These are phyloP conservation scores for Distichodus sexfasciatus DNA, from an alignment of 2,797 vertebrate species.

Conservation along the genomic window DNA sequence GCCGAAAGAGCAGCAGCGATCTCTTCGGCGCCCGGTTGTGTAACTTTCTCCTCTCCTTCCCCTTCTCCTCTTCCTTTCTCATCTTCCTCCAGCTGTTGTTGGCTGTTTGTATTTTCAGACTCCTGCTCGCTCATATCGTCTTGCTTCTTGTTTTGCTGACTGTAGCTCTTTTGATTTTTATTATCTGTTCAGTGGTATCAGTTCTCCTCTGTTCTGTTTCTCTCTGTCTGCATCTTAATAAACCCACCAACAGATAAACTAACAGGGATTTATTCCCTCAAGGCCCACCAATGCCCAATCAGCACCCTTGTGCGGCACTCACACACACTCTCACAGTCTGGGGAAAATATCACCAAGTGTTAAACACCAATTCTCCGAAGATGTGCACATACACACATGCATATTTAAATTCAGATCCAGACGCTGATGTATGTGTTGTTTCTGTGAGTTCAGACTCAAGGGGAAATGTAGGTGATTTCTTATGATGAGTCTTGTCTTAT, in stretches of 20 bases:
- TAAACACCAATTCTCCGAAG: slow-evolving; percentile 20
- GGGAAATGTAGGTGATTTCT: background rate
- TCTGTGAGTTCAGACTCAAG: background rate
- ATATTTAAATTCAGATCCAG: background rate
- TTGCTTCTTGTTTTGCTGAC: background rate
- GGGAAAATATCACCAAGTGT: slow-evolving; percentile 19
- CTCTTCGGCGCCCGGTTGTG: slow-evolving; percentile 16
- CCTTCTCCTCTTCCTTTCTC: slow-evolving; percentile 41
- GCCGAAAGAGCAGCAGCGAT: too few species aligned
- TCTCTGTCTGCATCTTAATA: background rate
- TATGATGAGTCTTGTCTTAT: too few species aligned
- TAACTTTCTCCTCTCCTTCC: slow-evolving; percentile 24
- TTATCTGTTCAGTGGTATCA: background rate
- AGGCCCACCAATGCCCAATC: slow-evolving; percentile 29
- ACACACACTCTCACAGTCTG: background rate
- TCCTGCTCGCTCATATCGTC: slow-evolving; percentile 22
- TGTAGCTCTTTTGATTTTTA: too few species aligned
- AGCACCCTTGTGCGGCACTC: background rate
- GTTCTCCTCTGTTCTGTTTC: background rate
- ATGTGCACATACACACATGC: slow-evolving; percentile 2
- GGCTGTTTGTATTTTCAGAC: background rate
- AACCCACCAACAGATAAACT: slow-evolving; percentile 7
- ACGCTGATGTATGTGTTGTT: background rate
- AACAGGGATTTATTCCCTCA: slow-evolving; percentile 17
- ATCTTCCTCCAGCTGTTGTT: slow-evolving; percentile 29